These are phyloP conservation scores for Hippoglossus hippoglossus DNA, from an alignment of 2,797 vertebrate genomes.

Conservation along the genomic window DNA sequence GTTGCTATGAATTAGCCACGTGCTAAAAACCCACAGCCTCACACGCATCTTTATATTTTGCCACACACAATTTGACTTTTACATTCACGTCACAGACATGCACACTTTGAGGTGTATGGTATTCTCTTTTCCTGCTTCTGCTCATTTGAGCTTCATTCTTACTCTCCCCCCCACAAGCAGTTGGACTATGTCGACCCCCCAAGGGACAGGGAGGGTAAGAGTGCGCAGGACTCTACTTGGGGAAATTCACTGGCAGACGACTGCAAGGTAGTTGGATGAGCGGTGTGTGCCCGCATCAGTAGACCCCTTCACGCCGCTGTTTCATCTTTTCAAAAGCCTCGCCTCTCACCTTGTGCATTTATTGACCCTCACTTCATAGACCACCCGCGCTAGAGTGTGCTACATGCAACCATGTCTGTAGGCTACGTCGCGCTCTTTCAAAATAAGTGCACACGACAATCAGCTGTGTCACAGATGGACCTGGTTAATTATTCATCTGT, in stretches of 20 bases:
- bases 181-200: conserved; percentile 82
- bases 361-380: conserved; percentile 39
- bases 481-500: conserved; percentile 23
- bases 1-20: no score
- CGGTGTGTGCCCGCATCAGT: conserved; percentile 49
- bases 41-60: not conserved
- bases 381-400: conserved; percentile 33
- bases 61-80: not conserved
- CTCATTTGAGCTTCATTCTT: conserved; percentile 76
- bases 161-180: conserved; percentile 81
- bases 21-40: not conserved
- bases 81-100: conserved; percentile 60
- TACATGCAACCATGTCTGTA: conserved; percentile 72
- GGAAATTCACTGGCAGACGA: conserved; percentile 85
- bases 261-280: conserved; percentile 87
- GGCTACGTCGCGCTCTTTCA: not conserved
- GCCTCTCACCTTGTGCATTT: conserved; percentile 48
- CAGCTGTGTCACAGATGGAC: conserved; percentile 2
- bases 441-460: conserved; percentile 18
- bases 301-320: conserved; percentile 42
- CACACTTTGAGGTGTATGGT: conserved; percentile 56
- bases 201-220: conserved; percentile 83
- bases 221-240: conserved; percentile 84
- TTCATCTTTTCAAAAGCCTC: conserved; percentile 57
- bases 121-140: conserved; percentile 69